phyloP scores from a whole-genome alignment of 2,888 invertebrate species.

The Hirudinaria manillensis region DNA sequence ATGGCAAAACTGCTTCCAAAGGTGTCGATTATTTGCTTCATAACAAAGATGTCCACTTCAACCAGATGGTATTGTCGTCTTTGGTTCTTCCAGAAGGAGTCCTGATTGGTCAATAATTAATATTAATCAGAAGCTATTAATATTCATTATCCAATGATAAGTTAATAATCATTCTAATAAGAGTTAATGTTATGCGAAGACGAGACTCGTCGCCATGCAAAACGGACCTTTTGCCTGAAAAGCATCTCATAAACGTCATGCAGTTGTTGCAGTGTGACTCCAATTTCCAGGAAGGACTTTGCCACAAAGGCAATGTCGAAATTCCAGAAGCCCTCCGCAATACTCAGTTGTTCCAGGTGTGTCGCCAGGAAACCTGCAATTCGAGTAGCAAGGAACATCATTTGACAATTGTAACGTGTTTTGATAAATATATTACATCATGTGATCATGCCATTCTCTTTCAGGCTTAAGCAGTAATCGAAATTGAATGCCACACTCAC shows the following conservation, averaged over 20 bases:
- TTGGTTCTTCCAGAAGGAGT: constrained; percentile 76
- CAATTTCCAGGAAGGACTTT: constrained; percentile 68
- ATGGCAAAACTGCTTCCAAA: background rate
- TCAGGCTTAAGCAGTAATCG: too few species aligned
- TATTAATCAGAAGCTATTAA: background rate
- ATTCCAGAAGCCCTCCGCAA: constrained; percentile 29
- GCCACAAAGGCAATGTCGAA: constrained; percentile 64
- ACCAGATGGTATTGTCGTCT: constrained; percentile 80
- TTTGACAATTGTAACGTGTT: background rate
- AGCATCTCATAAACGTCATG: constrained; percentile 72
- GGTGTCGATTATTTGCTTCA: constrained; percentile 66
- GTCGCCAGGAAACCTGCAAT: constrained; percentile 53
- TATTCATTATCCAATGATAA: too few species aligned
- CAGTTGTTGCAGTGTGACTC: constrained; percentile 70
- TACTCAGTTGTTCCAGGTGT: constrained; percentile 50
- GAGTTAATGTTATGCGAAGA: background rate
- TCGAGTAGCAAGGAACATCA: constrained; percentile 20
- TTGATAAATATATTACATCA: constrained; percentile 4
- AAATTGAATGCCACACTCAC: too few species aligned
- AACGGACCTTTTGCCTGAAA: constrained; percentile 50
- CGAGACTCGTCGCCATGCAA: background rate
- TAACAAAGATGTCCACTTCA: constrained; percentile 68
- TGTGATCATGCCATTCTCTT: too few species aligned
- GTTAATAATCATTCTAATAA: too few species aligned
- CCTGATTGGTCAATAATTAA: constrained; percentile 62